A percentile compares a stretch with the other conserved stretches of the same genome.
Conservation (phyloP, 92 coral and sea anemone genomes). For the Actinernus sp. region DNA sequence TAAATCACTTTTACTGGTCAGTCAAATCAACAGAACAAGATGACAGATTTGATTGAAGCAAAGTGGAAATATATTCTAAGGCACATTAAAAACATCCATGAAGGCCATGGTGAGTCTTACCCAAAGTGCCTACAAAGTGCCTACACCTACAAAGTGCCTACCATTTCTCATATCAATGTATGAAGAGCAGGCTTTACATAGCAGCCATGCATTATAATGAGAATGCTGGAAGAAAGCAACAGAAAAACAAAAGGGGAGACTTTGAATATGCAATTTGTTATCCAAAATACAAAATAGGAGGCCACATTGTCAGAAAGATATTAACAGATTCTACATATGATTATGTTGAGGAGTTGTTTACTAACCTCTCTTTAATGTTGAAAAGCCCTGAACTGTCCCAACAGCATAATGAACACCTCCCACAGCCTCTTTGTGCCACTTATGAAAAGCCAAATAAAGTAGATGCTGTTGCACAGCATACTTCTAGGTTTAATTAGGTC, state of each 20-base stretch:
- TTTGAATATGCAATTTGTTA: slow-evolving; percentile 17
- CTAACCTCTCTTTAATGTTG: neutral
- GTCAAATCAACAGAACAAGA: slow-evolving; percentile 19
- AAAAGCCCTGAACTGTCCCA: slow-evolving; percentile 2
- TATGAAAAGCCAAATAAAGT: slow-evolving; percentile 3
- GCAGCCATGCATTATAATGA: slow-evolving; percentile 54
- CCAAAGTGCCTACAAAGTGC: slow-evolving; percentile 33
- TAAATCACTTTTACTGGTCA: slow-evolving; percentile 50
- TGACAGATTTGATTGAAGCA: slow-evolving; percentile 13
- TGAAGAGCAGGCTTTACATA: slow-evolving; percentile 43
- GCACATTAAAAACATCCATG: slow-evolving; percentile 34
- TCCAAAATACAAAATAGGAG: slow-evolving; percentile 40
- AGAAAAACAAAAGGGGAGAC: slow-evolving; percentile 15
- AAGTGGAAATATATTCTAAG: slow-evolving; percentile 48
- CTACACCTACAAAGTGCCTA: no score
- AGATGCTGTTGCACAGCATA: slow-evolving; percentile 6
- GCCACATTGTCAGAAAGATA: slow-evolving; percentile 37
- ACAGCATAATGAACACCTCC: neutral
- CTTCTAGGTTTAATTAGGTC: slow-evolving; percentile 9
- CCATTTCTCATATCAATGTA: slow-evolving; percentile 43
- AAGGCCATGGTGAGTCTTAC: slow-evolving; percentile 30
- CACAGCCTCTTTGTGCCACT: slow-evolving; percentile 4
- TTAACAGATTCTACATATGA: slow-evolving; percentile 39
- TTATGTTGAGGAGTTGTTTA: slow-evolving; percentile 16
- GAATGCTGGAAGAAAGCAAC: slow-evolving; percentile 26